Evolutionary conservation across 2,888 invertebrate species (phyloP).

Genomic region (Mimumesa dahlbomi): DNA sequence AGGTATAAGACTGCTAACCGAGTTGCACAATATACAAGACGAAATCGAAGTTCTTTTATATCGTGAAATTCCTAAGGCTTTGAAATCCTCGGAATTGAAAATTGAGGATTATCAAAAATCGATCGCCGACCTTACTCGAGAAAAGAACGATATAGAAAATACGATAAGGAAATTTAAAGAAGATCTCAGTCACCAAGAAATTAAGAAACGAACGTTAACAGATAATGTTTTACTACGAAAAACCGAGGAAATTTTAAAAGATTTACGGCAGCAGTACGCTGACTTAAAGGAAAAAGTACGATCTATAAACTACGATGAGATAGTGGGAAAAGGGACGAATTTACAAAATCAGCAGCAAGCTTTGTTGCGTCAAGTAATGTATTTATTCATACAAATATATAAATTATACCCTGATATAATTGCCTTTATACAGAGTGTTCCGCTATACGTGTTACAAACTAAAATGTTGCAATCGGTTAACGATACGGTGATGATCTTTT

Average conservation of each 20-base stretch:
- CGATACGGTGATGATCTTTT: too few species aligned
- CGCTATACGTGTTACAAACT: too few species aligned
- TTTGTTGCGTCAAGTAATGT: slow-evolving; percentile 80
- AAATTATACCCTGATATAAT: background rate
- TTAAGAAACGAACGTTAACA: slow-evolving; percentile 69
- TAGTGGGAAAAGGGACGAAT: slow-evolving; percentile 83
- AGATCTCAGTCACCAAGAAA: slow-evolving; percentile 68
- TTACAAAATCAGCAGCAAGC: slow-evolving; percentile 82
- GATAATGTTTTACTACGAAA: slow-evolving; percentile 70
- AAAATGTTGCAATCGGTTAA: too few species aligned
- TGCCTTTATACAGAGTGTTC: too few species aligned
- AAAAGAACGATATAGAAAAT: slow-evolving; percentile 82
- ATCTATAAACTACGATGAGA: slow-evolving; percentile 82
- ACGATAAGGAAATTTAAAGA: slow-evolving; percentile 69
- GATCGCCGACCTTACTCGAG: slow-evolving; percentile 80
- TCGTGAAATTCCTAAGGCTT: slow-evolving; percentile 67
- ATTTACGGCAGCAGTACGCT: slow-evolving; percentile 72
- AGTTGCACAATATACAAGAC: slow-evolving; percentile 82
- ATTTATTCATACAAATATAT: background rate
- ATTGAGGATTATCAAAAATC: slow-evolving; percentile 77
- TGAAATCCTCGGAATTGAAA: slow-evolving; percentile 77
- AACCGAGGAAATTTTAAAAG: slow-evolving; percentile 68
- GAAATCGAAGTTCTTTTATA: slow-evolving; percentile 82
- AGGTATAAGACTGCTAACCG: slow-evolving; percentile 80
- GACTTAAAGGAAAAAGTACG: slow-evolving; percentile 81